A percentile compares a stretch with the other conserved stretches of the same genome.
Evolutionary conservation across 2,888 invertebrate genomes (phyloP).

Genomic region (Calameuta filiformis): DNA sequence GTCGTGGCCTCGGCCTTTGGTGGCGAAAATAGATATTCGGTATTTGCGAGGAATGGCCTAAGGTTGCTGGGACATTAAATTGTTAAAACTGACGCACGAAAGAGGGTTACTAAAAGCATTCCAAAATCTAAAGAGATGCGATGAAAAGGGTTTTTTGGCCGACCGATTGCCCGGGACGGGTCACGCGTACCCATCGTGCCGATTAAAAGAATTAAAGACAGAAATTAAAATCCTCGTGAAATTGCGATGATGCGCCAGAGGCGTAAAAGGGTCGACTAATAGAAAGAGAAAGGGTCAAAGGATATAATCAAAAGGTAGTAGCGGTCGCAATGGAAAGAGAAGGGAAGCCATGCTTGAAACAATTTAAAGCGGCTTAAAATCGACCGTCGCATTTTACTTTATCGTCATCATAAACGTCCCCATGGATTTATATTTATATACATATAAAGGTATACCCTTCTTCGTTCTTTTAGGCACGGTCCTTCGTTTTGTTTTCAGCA

Average conservation of each 20-base stretch:
- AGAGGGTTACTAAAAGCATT: conserved; percentile 13
- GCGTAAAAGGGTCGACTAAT: background rate
- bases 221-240: background rate
- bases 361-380: conserved; percentile 33
- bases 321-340: background rate
- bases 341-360: conserved; percentile 20
- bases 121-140: conserved; percentile 5
- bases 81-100: background rate
- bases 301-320: background rate
- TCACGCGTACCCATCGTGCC: background rate
- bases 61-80: background rate
- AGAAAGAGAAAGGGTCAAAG: background rate
- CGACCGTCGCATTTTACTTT: conserved; percentile 30
- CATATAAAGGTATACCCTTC: background rate
- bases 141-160: background rate
- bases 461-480: background rate
- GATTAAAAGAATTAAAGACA: background rate
- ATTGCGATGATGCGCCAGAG: no score
- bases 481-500: conserved; percentile 13
- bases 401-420: conserved; percentile 35
- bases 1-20: no score
- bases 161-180: background rate
- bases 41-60: background rate
- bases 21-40: background rate
- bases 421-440: conserved; percentile 16